These are phyloP conservation scores for Perccottus glenii DNA, from an alignment of 2,113 vertebrate genomes.

Conservation along the genomic window DNA sequence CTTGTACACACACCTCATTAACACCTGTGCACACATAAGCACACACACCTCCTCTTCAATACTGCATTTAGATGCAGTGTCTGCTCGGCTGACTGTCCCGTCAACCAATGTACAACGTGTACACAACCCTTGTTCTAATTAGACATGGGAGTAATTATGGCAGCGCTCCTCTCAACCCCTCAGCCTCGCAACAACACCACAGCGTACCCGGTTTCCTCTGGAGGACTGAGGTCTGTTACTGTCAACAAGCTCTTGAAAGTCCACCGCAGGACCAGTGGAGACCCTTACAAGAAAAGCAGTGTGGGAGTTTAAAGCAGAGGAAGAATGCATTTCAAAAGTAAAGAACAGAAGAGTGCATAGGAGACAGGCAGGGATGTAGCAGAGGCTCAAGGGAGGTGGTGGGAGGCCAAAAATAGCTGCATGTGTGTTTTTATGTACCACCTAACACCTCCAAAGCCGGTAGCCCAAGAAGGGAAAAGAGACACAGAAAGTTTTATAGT, in stretches of 20 bases:
- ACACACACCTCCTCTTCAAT: conserved; percentile 28
- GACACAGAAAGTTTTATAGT: conserved; percentile 41
- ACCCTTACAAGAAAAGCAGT: conserved; percentile 47
- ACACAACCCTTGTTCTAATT: conserved; percentile 71
- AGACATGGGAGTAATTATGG: conserved; percentile 76
- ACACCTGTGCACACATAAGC: conserved; percentile 36
- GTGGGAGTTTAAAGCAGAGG: conserved; percentile 49
- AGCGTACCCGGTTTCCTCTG: conserved; percentile 41
- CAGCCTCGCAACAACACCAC: conserved; percentile 55
- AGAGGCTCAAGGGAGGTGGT: conserved; percentile 34
- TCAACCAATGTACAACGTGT: conserved; percentile 54
- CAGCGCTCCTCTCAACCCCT: conserved; percentile 63
- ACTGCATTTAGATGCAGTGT: conserved; percentile 51
- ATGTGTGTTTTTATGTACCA: conserved; percentile 13
- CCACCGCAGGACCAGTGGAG: conserved; percentile 49
- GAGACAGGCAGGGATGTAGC: conserved; percentile 44
- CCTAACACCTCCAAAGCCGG: conserved; percentile 27
- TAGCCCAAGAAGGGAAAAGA: conserved; percentile 12
- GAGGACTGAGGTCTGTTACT: conserved; percentile 58
- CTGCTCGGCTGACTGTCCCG: conserved; percentile 52
- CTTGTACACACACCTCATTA: conserved; percentile 61
- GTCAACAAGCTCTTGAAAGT: conserved; percentile 70
- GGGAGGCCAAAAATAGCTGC: conserved; percentile 44
- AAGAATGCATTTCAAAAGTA: conserved; percentile 57
- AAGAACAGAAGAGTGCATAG: conserved; percentile 55